phyloP scores from a whole-genome alignment of 2,113 vertebrate species.

The Phalacrocorax aristotelis region DNA sequence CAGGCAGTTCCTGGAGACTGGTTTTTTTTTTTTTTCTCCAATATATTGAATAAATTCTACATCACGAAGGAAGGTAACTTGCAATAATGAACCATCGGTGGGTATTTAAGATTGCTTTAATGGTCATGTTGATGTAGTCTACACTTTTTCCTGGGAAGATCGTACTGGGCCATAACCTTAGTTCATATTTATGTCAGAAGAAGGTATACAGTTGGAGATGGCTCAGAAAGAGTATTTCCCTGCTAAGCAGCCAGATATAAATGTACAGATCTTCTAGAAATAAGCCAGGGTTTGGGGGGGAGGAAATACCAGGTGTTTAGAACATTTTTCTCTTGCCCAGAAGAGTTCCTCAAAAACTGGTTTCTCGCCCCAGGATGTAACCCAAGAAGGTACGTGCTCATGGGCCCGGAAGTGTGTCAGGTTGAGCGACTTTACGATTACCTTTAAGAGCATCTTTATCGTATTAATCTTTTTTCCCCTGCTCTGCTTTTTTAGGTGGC shows the following conservation, averaged over 20 bases:
- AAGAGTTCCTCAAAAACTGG: neutral
- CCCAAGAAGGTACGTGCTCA: neutral
- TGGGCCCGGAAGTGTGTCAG: neutral
- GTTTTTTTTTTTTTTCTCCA: neutral
- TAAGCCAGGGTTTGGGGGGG: neutral
- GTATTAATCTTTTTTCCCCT: neutral
- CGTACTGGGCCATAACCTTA: conserved; percentile 2
- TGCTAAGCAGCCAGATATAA: neutral
- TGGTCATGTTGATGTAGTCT: conserved; percentile 38
- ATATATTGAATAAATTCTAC: conserved; percentile 47
- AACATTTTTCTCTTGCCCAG: neutral
- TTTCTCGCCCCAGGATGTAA: neutral
- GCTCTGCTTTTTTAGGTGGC: neutral
- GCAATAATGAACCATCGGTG: conserved; percentile 45
- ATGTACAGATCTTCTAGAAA: neutral
- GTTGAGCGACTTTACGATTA: neutral
- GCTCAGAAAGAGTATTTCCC: neutral
- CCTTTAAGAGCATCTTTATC: neutral
- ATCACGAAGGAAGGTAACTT: conserved; percentile 34
- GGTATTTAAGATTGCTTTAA: conserved; percentile 48
- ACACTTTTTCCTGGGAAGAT: conserved; percentile 28
- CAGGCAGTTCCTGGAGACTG: neutral
- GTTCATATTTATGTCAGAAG: conserved; percentile 42
- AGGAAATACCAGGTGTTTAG: neutral
- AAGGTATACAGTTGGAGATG: neutral